Evolutionary conservation across 2,888 invertebrate species (phyloP).

Genomic region (Eulithis testata): DNA sequence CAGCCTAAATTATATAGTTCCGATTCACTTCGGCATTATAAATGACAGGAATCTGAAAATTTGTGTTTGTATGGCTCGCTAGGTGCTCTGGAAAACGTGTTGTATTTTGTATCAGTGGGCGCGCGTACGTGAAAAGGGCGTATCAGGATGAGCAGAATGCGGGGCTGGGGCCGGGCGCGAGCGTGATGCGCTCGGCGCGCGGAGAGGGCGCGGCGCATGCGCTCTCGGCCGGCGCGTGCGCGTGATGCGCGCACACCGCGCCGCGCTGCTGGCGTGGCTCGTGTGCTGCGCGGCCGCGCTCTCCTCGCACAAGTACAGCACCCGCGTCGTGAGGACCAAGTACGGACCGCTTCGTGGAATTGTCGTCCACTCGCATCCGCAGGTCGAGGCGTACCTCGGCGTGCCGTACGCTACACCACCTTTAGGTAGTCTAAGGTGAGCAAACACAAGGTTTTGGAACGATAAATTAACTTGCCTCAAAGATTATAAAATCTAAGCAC

Average conservation of each 20-base stretch:
- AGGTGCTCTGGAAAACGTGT: slow-evolving; percentile 14
- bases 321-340: slow-evolving; percentile 93
- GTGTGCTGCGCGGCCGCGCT: slow-evolving; percentile 83
- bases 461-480: too few species aligned
- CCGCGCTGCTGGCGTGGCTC: slow-evolving; percentile 85
- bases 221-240: slow-evolving; percentile 63
- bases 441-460: background rate
- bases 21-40: background rate
- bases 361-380: slow-evolving; percentile 91
- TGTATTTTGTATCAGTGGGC: slow-evolving; percentile 59
- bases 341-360: slow-evolving; percentile 95
- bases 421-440: slow-evolving; percentile 92
- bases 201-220: slow-evolving; percentile 59
- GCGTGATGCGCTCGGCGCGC: slow-evolving; percentile 68
- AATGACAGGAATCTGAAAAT: background rate
- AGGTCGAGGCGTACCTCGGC: slow-evolving; percentile 96
- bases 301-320: slow-evolving; percentile 90
- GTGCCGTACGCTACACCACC: slow-evolving; percentile 97
- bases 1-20: background rate
- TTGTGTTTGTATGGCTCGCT: background rate
- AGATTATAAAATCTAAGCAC: too few species aligned
- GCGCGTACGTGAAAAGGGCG: slow-evolving; percentile 65
- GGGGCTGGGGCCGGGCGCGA: slow-evolving; percentile 57
- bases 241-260: slow-evolving; percentile 80
- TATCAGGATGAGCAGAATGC: slow-evolving; percentile 63